Evolutionary conservation across 2,113 vertebrate genomes (phyloP).

Genomic region (cattle (Bos taurus)): ARS-UCD2.0 NC_037335.1:40245001-40245500

Average conservation of each 20-base stretch:
- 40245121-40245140: background rate
- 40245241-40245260: background rate
- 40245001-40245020: background rate
- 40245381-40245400: background rate
- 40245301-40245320: background rate
- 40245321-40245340: background rate
- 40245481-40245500: constrained; percentile 13
- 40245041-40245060: background rate
- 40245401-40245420: background rate
- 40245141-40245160: background rate
- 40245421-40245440: background rate
- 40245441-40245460: background rate
- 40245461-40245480: background rate
- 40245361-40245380: constrained; percentile 6
- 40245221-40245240: background rate
- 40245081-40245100: no score
- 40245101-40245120: background rate
- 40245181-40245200: background rate
- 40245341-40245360: background rate
- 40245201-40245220: background rate
- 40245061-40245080: background rate
- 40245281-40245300: background rate
- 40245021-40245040: background rate
- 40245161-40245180: background rate
- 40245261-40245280: background rate